These are phyloP conservation scores for Schrankia costaestrigalis DNA, from an alignment of 2,888 invertebrate genomes.

Conservation along the genomic window DNA sequence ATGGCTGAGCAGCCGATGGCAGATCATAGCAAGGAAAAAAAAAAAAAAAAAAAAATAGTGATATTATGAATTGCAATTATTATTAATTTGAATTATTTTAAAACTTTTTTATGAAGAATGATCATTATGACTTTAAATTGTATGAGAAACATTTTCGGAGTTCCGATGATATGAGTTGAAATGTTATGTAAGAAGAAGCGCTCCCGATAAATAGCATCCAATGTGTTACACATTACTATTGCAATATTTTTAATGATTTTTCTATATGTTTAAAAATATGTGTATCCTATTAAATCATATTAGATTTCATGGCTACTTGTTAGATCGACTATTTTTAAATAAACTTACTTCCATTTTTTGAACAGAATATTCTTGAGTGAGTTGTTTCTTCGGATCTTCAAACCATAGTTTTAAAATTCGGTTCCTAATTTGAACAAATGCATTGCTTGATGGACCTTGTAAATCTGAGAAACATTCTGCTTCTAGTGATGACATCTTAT, in stretches of 20 bases:
- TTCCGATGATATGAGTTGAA: background rate
- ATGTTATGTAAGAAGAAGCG: background rate
- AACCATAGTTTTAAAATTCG: conserved; percentile 96
- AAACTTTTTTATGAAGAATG: too few relatives aligned
- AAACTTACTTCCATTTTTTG: conserved; percentile 86
- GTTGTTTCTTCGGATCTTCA: conserved; percentile 95
- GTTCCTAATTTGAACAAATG: conserved; percentile 95
- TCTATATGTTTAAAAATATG: background rate
- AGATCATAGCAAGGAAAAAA: too few relatives aligned
- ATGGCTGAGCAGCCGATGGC: too few relatives aligned
- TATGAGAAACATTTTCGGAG: background rate
- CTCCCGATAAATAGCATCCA: too few relatives aligned
- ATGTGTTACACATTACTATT: background rate
- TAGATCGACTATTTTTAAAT: background rate
- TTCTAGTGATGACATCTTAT: conserved; percentile 96
- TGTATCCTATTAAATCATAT: background rate
- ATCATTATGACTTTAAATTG: too few relatives aligned
- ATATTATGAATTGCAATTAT: too few relatives aligned
- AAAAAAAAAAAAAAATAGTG: too few relatives aligned
- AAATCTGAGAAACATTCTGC: conserved; percentile 96
- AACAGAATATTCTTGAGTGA: conserved; percentile 90
- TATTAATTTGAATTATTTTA: too few relatives aligned
- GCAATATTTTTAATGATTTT: background rate
- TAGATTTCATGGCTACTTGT: background rate
- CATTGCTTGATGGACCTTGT: conserved; percentile 89